Evolutionary conservation across 2,113 vertebrate species (phyloP).

Genomic region (Falco punctatus): DNA sequence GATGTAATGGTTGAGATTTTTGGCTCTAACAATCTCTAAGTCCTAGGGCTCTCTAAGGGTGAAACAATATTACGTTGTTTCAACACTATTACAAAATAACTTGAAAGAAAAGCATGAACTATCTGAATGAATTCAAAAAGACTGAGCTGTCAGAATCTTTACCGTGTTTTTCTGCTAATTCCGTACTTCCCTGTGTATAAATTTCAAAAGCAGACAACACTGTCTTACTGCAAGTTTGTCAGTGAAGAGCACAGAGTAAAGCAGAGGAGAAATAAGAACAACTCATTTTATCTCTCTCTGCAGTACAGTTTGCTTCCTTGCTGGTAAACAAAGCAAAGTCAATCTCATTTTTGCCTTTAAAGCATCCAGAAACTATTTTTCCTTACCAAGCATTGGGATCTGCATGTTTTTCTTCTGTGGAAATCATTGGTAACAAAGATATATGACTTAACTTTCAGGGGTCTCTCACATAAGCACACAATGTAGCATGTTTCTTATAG

Average conservation of each 20-base stretch:
- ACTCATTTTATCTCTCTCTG: neutral
- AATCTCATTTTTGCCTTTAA: constrained; percentile 25
- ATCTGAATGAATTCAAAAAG: neutral
- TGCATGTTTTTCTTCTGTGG: neutral
- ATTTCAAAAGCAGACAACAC: neutral
- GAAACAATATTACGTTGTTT: neutral
- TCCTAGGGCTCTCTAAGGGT: neutral
- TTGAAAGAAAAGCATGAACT: neutral
- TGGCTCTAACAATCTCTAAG: neutral
- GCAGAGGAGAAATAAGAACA: neutral
- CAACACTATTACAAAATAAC: neutral
- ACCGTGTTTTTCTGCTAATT: neutral
- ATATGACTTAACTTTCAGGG: neutral
- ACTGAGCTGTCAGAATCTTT: constrained; percentile 5
- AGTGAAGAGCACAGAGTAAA: neutral
- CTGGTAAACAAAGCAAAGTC: constrained; percentile 37
- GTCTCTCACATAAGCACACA: neutral
- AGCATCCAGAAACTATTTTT: constrained; percentile 1
- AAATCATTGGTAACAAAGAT: neutral
- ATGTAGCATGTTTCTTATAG: neutral
- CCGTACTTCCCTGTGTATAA: neutral
- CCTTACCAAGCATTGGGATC: neutral
- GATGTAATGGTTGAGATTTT: neutral
- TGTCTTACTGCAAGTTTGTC: neutral
- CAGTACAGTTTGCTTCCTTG: neutral